Conservation (phyloP, 1,140 invertebrate species). For the Nixonia krombeini region DNA sequence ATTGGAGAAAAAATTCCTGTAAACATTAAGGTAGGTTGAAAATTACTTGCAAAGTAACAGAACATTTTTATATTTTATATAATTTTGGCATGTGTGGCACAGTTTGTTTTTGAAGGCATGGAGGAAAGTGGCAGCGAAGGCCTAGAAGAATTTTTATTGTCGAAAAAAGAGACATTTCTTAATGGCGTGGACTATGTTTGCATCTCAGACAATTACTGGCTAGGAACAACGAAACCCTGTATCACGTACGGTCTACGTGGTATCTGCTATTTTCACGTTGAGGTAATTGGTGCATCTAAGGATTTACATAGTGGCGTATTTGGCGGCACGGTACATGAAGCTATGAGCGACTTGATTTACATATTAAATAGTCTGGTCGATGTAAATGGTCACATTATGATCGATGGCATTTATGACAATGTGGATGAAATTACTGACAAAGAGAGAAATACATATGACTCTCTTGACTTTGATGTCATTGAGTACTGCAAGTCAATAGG, state of each 20-base stretch:
- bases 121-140: conserved; percentile 98
- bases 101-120: conserved; percentile 98
- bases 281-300: conserved; percentile 90
- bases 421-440: conserved; percentile 81
- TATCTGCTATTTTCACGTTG: conserved; percentile 92
- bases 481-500: conserved; percentile 83
- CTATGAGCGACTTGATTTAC: conserved; percentile 90
- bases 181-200: conserved; percentile 93
- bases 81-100: too few relatives aligned
- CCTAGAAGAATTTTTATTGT: conserved; percentile 87
- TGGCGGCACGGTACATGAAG: conserved; percentile 92
- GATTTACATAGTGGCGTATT: conserved; percentile 97
- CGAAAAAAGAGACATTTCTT: conserved; percentile 85
- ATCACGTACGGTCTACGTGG: conserved; percentile 97
- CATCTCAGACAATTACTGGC: conserved; percentile 99
- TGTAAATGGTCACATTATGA: conserved; percentile 85
- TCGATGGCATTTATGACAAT: conserved; percentile 85
- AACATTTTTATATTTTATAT: too few relatives aligned
- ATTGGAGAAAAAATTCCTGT: conserved; percentile 84
- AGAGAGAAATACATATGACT: conserved; percentile 85
- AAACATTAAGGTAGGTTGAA: conserved; percentile 84
- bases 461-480: conserved; percentile 91
- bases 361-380: conserved; percentile 88
- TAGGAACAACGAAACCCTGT: conserved; percentile 96
- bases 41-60: conserved; percentile 1